Base-by-base conservation (phyloP, 2,113 vertebrate genomes). In the Aramus guarauna region DNA sequence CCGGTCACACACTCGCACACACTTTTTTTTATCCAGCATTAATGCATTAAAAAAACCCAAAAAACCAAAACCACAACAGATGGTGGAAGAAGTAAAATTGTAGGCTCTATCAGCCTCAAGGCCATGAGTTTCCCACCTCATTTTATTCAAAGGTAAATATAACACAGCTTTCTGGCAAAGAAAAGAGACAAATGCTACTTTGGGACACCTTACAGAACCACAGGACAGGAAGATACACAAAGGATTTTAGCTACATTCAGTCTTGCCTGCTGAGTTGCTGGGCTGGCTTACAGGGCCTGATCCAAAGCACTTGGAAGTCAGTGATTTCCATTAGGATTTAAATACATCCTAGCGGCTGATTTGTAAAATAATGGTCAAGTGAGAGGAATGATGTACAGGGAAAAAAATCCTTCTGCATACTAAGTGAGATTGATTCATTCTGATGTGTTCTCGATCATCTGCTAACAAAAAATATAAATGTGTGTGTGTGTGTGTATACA, bases 1-100 rank as follows among this genome's bases (percentile, higher is more conserved):
- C 47, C 2, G 2, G 30, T 92, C 45, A 60, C 15, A 6, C 5
- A 13, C 34, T 47, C 3, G 0, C 6, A 37, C 3, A 2, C 3
- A 29, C 48, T 64, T 89, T 55, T 56, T 69, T 88, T 83, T 43
- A 75, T 56, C 14, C 30, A 80, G 20, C 14, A 20, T 5, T 62
- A 86, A 66, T 16, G 14, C 34, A 41, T 37, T 22, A 8, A 32
- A 62, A 66, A 69, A 60, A 22, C 9, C 14, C 18, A 12, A 27
- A 37, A 68, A 39, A 56, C 23, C 29, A 3, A 12, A 12, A 53
- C 26, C n/a, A 64, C 48, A 89, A n/a, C 20, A 73, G 62, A 48
- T 2, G 5, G n/a, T 72, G 18, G 36, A 80, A 90, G 43, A 79
- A 91, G 41, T 53, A 66, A 62, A 95, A 64, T 4, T 52, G 26